phyloP scores from a whole-genome alignment of 1,140 invertebrate species.

The Myzus persicae region DNA sequence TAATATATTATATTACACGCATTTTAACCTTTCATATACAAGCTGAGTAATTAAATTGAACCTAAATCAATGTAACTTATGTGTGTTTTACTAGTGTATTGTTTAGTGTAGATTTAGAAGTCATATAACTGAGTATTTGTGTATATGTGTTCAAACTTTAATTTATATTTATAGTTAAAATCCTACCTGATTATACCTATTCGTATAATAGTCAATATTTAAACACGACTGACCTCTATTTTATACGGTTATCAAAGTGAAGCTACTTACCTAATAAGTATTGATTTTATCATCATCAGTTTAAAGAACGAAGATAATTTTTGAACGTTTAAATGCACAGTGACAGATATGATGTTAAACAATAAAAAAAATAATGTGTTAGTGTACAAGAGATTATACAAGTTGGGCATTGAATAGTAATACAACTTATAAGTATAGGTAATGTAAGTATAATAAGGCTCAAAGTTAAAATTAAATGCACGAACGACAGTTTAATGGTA shows the following conservation, averaged over 20 bases:
- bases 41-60: too few relatives aligned
- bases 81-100: too few relatives aligned
- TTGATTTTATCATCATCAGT: neutral
- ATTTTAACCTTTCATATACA: too few relatives aligned
- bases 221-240: neutral
- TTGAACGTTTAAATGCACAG: neutral
- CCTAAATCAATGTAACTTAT: too few relatives aligned
- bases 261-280: neutral
- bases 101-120: too few relatives aligned
- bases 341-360: neutral
- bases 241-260: neutral
- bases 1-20: too few relatives aligned
- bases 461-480: neutral
- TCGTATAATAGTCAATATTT: neutral
- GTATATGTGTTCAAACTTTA: too few relatives aligned
- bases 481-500: neutral
- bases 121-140: too few relatives aligned
- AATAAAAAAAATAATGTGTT: neutral
- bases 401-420: too few relatives aligned
- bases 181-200: neutral
- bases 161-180: too few relatives aligned
- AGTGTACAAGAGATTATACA: neutral
- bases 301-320: neutral
- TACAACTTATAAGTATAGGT: too few relatives aligned
- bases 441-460: neutral